These are phyloP conservation scores for Brachyhypopomus gauderio DNA, from an alignment of 2,113 vertebrate species.

Conservation along the genomic window DNA sequence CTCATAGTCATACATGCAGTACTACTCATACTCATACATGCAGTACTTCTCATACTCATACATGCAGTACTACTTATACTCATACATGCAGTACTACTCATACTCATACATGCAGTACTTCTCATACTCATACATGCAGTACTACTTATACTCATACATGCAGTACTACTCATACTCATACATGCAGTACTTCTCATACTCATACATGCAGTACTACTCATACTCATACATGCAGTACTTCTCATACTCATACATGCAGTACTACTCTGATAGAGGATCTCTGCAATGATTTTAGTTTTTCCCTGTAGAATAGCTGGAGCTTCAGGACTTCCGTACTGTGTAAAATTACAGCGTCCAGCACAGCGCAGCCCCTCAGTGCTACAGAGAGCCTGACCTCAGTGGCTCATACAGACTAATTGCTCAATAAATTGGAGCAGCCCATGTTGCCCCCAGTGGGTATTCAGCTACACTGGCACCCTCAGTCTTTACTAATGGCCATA, in stretches of 20 bases:
- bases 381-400: constrained; percentile 32
- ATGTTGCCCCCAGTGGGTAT: constrained; percentile 32
- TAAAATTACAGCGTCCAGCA: not conserved
- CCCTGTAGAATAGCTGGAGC: not conserved
- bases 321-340: constrained; percentile 11
- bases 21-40: too few species aligned
- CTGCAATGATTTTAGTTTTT: not conserved
- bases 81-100: not conserved
- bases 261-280: not conserved
- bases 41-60: too few species aligned
- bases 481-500: constrained; percentile 37
- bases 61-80: not conserved
- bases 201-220: not conserved
- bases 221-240: too few species aligned
- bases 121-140: too few species aligned
- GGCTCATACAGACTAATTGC: constrained; percentile 48
- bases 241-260: too few species aligned
- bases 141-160: too few species aligned
- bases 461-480: constrained; percentile 21
- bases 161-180: too few species aligned
- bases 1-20: too few species aligned
- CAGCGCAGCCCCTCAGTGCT: not conserved
- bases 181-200: not conserved
- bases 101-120: too few species aligned
- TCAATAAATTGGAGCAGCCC: constrained; percentile 49